Base-by-base conservation (phyloP, 2,113 vertebrate genomes). In the Psophia crepitans region DNA sequence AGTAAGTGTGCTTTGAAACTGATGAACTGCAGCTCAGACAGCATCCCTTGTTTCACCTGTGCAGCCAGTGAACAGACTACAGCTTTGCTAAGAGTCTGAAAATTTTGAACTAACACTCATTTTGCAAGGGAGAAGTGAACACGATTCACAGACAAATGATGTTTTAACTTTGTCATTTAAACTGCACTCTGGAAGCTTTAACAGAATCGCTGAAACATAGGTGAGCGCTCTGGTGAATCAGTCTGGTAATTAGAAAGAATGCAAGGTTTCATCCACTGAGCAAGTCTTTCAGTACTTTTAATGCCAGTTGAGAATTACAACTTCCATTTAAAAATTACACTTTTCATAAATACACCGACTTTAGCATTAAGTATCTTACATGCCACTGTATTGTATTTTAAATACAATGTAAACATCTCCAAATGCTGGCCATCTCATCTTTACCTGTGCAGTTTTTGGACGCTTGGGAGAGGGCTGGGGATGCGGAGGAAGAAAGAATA, bases 241-340 rank as follows among this genome's bases (percentile, higher is more conserved):
- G 39, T 35, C 3, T 3, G 16, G 37, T 69, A 23, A 57, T 58
- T 17, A 43, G 20, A 56, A 88, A 90, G 39, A 94, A 92, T 43
- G 78, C 4, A 3, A 68, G 46, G 39, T 54, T 83, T 71, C 49
- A 83, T 73, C 69, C 80, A 85, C 73, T 37, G 57, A 92, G 57
- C 85, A 96, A 95, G 93, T 96, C 93, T 95, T 94, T 97, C 92
- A 95, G 89, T 95, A 96, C 83, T 97, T 97, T 97, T 96, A 98
- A 97, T 98, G 96, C 91, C 96, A 97, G 93, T 97, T 97, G 91
- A 93, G 96, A 98, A 89, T 92, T 96, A 97, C 97, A 97, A 94
- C 91, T 95, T 97, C 96, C 96, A 97, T 98, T 97, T 96, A 97
- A 98, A 98, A 98, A 97, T 96, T 96, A 98, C 97, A 97, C 92